phyloP scores from a whole-genome alignment of 2,113 vertebrate genomes.

The Eurypyga helias region DNA sequence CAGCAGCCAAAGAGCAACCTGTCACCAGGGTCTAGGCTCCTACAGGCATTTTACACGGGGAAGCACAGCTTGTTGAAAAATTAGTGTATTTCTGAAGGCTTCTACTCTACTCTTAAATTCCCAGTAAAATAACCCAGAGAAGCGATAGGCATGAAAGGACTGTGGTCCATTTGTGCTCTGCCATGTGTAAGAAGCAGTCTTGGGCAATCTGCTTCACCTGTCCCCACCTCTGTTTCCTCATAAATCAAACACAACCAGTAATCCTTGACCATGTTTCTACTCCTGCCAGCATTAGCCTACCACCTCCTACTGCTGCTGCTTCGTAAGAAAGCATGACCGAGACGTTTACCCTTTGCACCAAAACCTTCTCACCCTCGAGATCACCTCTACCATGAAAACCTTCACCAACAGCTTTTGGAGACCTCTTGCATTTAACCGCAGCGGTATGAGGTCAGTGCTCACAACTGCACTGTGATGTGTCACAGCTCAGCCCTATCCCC shows the following conservation, averaged over 20 bases:
- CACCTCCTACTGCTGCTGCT: not conserved
- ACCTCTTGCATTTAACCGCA: not conserved
- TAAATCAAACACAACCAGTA: not conserved
- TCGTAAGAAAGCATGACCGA: not conserved
- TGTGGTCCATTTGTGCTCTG: not conserved
- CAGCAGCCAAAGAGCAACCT: not conserved
- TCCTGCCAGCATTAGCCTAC: not conserved
- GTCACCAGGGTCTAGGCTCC: not conserved
- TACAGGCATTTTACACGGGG: not conserved
- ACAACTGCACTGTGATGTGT: not conserved
- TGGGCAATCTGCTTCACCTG: not conserved
- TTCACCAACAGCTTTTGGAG: not conserved
- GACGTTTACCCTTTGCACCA: not conserved
- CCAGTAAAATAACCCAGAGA: not conserved
- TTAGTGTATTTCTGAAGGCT: not conserved
- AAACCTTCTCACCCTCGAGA: not conserved
- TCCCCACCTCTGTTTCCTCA: not conserved
- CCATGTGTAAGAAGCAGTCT: not conserved
- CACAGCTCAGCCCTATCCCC: not conserved
- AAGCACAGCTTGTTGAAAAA: not conserved
- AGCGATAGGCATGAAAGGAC: not conserved
- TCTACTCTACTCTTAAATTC: not conserved
- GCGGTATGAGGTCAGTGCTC: not conserved
- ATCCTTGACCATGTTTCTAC: not conserved
- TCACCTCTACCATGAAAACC: not conserved